These are phyloP conservation scores for Ceramica pisi DNA, from an alignment of 2,888 invertebrate genomes.

Conservation along the genomic window DNA sequence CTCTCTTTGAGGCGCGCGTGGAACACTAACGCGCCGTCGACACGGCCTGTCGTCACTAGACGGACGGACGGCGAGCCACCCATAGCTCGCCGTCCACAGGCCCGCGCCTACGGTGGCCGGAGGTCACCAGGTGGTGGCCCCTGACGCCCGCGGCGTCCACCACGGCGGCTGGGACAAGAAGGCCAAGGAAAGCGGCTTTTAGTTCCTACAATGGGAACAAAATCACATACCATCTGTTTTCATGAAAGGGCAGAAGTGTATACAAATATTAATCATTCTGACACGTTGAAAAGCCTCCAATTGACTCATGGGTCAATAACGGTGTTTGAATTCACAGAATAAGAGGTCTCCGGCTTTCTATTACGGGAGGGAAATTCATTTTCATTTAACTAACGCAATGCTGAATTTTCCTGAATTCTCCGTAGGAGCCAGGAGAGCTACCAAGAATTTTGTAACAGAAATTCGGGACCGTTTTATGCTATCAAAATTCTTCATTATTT, in stretches of 20 bases:
- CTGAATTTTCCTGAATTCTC: background rate
- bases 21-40: too few relatives aligned
- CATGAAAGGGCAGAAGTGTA: background rate
- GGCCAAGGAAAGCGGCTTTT: background rate
- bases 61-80: too few relatives aligned
- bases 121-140: too few relatives aligned
- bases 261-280: slow-evolving; percentile 3
- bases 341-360: background rate
- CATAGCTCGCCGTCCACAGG: too few relatives aligned
- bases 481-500: background rate
- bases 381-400: slow-evolving; percentile 11
- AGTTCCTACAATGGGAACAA: too few relatives aligned
- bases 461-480: background rate
- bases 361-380: slow-evolving; percentile 24
- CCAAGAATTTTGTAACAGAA: background rate
- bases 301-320: slow-evolving; percentile 25
- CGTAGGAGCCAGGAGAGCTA: background rate
- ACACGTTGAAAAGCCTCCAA: background rate
- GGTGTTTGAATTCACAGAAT: slow-evolving; percentile 5
- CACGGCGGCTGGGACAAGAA: too few relatives aligned
- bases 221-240: background rate
- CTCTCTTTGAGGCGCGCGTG: too few relatives aligned
- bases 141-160: too few relatives aligned
- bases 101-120: too few relatives aligned
- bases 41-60: too few relatives aligned